Evolutionary conservation across 1,140 invertebrate species (phyloP), one percentile per base, ranked within the genome.

Genomic region (Sesamia nonagrioides): DNA sequence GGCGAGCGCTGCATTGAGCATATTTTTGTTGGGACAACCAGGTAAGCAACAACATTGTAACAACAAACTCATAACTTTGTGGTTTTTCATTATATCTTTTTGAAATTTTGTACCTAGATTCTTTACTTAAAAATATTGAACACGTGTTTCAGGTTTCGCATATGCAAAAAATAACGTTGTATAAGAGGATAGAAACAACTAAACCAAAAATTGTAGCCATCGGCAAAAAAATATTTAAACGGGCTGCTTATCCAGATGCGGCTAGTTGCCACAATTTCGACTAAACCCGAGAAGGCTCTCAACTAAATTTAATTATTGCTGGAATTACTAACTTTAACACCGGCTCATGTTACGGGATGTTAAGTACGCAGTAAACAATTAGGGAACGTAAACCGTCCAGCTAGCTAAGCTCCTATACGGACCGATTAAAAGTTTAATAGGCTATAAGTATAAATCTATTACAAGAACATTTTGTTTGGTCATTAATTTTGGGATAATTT

Each of bases 361-460:
- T 63, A 63, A 63, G 35, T 18, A 15, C 2, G 45, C 18, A 33
- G 42, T 69, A 33, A 69, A 69, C 21, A 6, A 68, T 48, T 21
- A 27, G 18, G 13, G 33, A 69, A 69, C 27, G 45, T 33, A 27
- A 69, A 69, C 66, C 15, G 17, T 69, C 15, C 18, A 42, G 18
- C 50, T 69, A 15, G 13, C 18, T 69, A 33, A 33, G 66, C 45
- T 48, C 66, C 33, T 45, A 50, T 69, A 21, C 50, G 42, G 66
- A 27, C 27, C 66, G 27, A 50, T 69, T 50, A 69, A 69, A 68
- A 40, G 42, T 69, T 69, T 50, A 66, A 50, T 48, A 50, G 66
- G 18, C 50, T 21, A 33, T 69, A 69, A 69, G 50, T 21, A 33
- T 69, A 69, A 69, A 69, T 69, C 66, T 69, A 69, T 69, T 69